These are phyloP conservation scores for Machimus rusticus DNA, from an alignment of 2,888 invertebrate genomes.

Conservation along the genomic window DNA sequence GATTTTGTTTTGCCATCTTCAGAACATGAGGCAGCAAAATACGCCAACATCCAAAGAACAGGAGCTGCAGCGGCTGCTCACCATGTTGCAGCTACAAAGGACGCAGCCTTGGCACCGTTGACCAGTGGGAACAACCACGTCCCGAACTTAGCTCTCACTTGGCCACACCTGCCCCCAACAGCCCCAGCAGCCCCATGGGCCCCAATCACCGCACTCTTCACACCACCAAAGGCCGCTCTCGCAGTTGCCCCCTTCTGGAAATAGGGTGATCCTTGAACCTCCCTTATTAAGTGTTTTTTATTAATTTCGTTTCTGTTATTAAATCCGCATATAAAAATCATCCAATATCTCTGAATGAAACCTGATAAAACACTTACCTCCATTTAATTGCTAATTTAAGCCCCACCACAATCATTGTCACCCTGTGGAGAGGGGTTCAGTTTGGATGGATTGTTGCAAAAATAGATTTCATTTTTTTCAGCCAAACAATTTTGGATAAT, in stretches of 20 bases:
- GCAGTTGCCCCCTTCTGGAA: not conserved
- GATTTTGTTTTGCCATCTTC: slow-evolving; percentile 45
- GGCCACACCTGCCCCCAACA: not conserved
- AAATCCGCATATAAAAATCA: slow-evolving; percentile 5
- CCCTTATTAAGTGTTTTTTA: not conserved
- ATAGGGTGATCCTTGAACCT: not conserved
- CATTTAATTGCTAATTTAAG: not conserved
- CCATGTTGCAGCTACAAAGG: slow-evolving; percentile 69
- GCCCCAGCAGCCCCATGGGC: not conserved
- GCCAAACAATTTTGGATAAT: not conserved
- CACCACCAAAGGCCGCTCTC: slow-evolving; percentile 1
- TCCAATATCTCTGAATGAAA: not conserved
- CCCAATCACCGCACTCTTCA: not conserved
- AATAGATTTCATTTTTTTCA: not conserved
- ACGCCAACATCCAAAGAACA: slow-evolving; percentile 69
- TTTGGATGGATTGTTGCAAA: not conserved
- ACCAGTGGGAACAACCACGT: slow-evolving; percentile 58
- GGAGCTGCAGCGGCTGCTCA: slow-evolving; percentile 67
- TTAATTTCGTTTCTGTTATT: not conserved
- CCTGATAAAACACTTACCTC: not conserved
- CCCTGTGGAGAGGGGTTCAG: not conserved
- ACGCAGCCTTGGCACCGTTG: slow-evolving; percentile 65
- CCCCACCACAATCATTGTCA: not conserved
- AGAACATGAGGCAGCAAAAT: slow-evolving; percentile 69
- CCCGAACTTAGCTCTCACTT: slow-evolving; percentile 51